These are phyloP conservation scores for Anticlea derivata DNA, from an alignment of 2,888 invertebrate species.

Conservation along the genomic window DNA sequence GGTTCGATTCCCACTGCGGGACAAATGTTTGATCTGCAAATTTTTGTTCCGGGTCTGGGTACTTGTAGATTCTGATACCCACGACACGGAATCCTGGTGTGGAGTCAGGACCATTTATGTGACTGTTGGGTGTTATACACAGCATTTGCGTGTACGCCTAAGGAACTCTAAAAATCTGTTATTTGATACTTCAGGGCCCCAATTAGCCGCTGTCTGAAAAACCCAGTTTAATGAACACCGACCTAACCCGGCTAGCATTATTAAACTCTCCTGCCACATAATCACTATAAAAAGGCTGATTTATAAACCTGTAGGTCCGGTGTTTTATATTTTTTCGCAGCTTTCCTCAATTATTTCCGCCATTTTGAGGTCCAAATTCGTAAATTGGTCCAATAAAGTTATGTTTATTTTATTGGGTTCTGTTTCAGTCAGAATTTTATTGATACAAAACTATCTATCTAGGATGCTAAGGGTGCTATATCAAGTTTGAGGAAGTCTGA, in stretches of 20 bases:
- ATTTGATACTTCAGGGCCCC: neutral
- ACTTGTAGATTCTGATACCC: too few species aligned
- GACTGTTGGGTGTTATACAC: too few species aligned
- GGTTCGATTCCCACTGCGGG: too few species aligned
- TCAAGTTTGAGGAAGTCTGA: too few species aligned
- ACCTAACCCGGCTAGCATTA: conserved; percentile 13
- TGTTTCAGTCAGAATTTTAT: too few species aligned
- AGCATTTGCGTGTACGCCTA: too few species aligned
- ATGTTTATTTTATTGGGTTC: conserved; percentile 5
- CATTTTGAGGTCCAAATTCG: conserved; percentile 7
- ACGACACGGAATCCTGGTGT: too few species aligned
- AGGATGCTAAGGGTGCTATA: too few species aligned
- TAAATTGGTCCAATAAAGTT: conserved; percentile 20
- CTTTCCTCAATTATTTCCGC: conserved; percentile 22
- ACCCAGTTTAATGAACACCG: conserved; percentile 6
- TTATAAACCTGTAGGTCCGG: conserved; percentile 17
- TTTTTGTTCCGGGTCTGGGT: too few species aligned
- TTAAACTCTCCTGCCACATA: conserved; percentile 12
- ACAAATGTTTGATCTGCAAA: too few species aligned
- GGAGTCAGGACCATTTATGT: too few species aligned
- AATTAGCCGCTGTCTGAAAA: neutral
- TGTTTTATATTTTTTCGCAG: conserved; percentile 18
- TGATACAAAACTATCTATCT: too few species aligned
- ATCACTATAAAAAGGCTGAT: conserved; percentile 20
- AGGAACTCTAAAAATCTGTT: neutral